A percentile compares a stretch with the other conserved stretches of the same genome.
phyloP scores from a whole-genome alignment of 2,113 vertebrate species.

The Peromyscus leucopus region DNA sequence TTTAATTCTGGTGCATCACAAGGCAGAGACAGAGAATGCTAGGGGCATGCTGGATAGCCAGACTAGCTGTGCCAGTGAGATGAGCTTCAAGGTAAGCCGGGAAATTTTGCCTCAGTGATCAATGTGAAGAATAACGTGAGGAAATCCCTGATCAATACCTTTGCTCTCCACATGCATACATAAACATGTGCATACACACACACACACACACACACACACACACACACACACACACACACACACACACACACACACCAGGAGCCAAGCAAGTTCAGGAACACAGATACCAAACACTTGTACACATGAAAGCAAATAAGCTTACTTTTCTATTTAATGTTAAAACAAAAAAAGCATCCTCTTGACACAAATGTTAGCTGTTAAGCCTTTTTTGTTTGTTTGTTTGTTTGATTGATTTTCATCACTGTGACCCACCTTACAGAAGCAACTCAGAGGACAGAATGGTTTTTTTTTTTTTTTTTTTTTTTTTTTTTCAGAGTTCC shows the following conservation, averaged over 20 bases:
- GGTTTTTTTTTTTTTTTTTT: too few relatives aligned
- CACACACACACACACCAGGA: neutral
- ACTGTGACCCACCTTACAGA: neutral
- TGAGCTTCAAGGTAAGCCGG: neutral
- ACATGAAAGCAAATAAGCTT: neutral
- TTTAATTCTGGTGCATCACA: neutral
- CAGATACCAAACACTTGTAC: neutral
- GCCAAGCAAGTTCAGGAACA: neutral
- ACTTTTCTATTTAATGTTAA: neutral
- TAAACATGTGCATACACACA: neutral
- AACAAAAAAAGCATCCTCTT: neutral
- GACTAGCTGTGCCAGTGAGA: neutral
- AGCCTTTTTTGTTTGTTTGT: neutral
- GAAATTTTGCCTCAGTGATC: neutral
- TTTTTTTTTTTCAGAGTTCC: too few relatives aligned
- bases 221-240: neutral
- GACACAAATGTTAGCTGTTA: neutral
- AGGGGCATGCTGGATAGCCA: neutral
- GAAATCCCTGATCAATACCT: neutral
- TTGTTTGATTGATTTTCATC: neutral
- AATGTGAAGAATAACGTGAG: neutral
- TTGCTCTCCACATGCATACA: neutral
- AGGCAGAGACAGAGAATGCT: neutral
- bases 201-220: neutral
- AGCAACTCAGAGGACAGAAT: neutral